Conservation (phyloP, 2,113 vertebrate species). For the Peucedramus taeniatus region DNA sequence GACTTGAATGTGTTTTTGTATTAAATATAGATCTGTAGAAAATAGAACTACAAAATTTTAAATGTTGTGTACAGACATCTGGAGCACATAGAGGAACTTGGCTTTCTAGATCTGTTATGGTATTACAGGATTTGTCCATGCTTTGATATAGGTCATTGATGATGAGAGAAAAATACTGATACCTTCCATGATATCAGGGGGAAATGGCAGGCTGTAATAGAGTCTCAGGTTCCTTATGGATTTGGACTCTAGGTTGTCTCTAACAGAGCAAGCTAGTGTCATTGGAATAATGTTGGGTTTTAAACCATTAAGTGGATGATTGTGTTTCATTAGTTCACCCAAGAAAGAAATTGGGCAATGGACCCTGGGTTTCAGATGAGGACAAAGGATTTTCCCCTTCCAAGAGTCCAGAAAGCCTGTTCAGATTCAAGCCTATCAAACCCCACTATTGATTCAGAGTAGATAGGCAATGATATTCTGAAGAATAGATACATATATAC, state of each 20-base stretch:
- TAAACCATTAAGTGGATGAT: not conserved
- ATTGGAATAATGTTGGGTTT: not conserved
- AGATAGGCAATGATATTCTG: not conserved
- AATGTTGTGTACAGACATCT: not conserved
- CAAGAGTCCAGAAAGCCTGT: not conserved
- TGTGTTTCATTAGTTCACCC: not conserved
- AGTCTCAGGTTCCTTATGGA: not conserved
- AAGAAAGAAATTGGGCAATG: not conserved
- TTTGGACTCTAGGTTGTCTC: not conserved
- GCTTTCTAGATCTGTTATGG: rapidly evolving
- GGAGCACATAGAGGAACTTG: not conserved
- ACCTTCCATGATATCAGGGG: not conserved
- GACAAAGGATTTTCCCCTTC: not conserved
- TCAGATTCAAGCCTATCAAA: not conserved
- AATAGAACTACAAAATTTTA: not conserved
- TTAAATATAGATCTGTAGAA: not conserved
- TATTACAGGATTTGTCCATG: not conserved
- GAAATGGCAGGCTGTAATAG: not conserved
- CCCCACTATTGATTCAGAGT: not conserved
- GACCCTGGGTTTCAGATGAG: not conserved
- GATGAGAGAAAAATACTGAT: not conserved
- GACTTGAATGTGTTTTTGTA: not conserved
- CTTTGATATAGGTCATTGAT: not conserved
- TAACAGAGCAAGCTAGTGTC: not conserved
- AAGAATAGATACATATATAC: not conserved